Conservation (phyloP, 1,140 invertebrate species). For the Calephelis nemesis region DNA sequence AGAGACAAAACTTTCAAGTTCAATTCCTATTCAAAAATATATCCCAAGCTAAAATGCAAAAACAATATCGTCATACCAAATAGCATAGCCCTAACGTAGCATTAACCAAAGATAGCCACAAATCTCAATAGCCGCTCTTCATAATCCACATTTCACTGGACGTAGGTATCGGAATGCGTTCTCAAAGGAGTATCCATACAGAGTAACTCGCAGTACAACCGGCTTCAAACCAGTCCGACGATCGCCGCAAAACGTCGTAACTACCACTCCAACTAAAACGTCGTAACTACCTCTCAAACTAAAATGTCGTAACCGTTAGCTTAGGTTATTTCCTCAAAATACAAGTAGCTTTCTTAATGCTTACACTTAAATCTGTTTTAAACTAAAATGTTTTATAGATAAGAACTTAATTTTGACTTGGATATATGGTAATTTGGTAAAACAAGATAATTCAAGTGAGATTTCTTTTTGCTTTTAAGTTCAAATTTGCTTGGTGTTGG, state of each 20-base stretch:
- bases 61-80: no score
- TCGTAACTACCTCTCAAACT: not conserved
- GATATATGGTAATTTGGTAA: not conserved
- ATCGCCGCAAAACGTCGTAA: constrained; percentile 44
- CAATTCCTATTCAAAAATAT: no score
- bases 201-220: constrained; percentile 64
- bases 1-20: no score
- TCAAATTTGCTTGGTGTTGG: not conserved
- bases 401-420: not conserved
- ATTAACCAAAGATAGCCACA: constrained; percentile 32
- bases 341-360: constrained; percentile 60
- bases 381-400: constrained; percentile 22
- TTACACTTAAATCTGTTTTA: constrained; percentile 7
- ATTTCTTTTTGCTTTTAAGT: not conserved
- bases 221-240: constrained; percentile 70
- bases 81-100: no score
- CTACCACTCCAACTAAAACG: no score
- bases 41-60: no score
- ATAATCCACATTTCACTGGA: constrained; percentile 69
- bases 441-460: not conserved
- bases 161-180: constrained; percentile 64
- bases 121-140: constrained; percentile 72
- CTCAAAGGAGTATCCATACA: constrained; percentile 64
- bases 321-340: constrained; percentile 71
- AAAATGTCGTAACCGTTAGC: constrained; percentile 61